Conservation (phyloP, 2,888 invertebrate species). For the Macropis europaea region DNA sequence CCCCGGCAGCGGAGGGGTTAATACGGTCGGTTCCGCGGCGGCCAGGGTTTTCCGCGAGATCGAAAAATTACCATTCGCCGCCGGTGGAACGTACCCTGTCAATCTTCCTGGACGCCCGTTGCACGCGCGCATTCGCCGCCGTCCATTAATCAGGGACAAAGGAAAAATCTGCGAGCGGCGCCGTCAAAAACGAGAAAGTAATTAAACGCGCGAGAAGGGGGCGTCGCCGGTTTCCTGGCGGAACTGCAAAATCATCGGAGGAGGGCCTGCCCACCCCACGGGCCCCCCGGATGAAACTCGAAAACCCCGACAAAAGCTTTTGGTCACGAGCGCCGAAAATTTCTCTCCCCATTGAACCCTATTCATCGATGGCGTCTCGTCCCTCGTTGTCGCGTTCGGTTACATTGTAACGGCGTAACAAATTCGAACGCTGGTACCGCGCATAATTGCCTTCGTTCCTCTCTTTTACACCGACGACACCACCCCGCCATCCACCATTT, state of each 20-base stretch:
- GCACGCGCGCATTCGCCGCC: constrained; percentile 24
- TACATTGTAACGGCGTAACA: constrained; percentile 54
- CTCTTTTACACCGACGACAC: constrained; percentile 38
- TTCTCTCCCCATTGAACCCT: constrained; percentile 46
- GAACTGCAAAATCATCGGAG: constrained; percentile 35
- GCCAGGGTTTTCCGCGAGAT: too few species aligned
- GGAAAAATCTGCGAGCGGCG: constrained; percentile 23
- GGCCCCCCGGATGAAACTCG: background rate
- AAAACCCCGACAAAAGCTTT: constrained; percentile 28
- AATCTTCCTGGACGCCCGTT: constrained; percentile 24
- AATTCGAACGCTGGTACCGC: constrained; percentile 58
- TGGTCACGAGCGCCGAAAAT: constrained; percentile 42
- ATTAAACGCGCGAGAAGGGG: constrained; percentile 36
- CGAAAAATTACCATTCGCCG: constrained; percentile 8
- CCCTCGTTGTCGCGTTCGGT: constrained; percentile 47
- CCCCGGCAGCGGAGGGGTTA: too few species aligned
- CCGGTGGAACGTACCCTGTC: background rate
- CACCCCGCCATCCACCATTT: background rate
- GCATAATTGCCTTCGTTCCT: constrained; percentile 61
- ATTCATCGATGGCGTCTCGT: constrained; percentile 32
- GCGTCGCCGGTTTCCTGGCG: background rate
- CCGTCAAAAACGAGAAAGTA: constrained; percentile 40
- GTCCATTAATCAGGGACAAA: constrained; percentile 40
- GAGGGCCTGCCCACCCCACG: background rate
- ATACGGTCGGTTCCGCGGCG: too few species aligned